Evolutionary conservation across 2,888 invertebrate species (phyloP).

Genomic region (Selenia dentaria): DNA sequence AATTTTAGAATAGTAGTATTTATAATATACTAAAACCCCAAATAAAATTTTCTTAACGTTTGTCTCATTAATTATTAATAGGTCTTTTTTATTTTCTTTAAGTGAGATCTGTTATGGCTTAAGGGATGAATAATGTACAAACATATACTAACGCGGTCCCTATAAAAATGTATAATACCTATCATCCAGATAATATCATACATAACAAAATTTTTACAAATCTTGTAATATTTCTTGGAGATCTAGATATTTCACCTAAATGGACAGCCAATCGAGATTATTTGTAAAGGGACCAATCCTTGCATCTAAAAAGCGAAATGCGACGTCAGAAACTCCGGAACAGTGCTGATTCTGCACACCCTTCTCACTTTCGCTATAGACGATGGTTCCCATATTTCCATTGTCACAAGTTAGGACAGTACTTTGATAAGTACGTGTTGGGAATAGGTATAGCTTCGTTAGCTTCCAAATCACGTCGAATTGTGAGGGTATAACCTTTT

Average conservation of each 20-base stretch:
- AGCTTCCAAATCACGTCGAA: neutral
- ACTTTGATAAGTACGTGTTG: constrained; percentile 17
- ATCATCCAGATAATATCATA: no score
- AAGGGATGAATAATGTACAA: no score
- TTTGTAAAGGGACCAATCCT: constrained; percentile 10
- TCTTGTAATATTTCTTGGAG: no score
- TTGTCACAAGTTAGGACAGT: constrained; percentile 18
- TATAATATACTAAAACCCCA: no score
- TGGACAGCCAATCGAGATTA: constrained; percentile 2
- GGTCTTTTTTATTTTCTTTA: no score
- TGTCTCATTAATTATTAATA: no score
- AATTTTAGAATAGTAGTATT: no score
- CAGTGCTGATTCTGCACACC: constrained; percentile 8
- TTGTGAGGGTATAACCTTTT: neutral
- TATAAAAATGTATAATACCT: no score
- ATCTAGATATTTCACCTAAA: neutral
- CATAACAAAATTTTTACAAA: no score
- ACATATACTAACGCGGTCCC: no score
- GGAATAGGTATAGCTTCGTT: constrained; percentile 1
- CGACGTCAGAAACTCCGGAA: constrained; percentile 7
- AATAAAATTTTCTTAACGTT: no score
- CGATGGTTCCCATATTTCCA: constrained; percentile 15
- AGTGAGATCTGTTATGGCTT: no score
- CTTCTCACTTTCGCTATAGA: constrained; percentile 3
- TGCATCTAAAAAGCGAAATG: constrained; percentile 1